Conservation (phyloP, 2,113 vertebrate genomes). For the Gulo gulo region DNA sequence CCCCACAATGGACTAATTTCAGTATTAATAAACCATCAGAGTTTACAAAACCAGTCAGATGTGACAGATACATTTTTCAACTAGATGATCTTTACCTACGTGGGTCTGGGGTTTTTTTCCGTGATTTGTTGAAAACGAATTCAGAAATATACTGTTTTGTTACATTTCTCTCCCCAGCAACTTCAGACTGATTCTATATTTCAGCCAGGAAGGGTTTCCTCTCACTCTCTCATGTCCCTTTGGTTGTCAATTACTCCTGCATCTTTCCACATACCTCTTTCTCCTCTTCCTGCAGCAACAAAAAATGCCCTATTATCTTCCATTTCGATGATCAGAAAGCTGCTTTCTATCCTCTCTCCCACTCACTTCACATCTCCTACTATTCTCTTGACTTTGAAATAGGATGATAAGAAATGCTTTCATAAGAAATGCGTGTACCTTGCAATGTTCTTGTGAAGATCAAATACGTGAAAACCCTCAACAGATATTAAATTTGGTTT, state of each 20-base stretch:
- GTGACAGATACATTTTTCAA: conserved; percentile 2
- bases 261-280: background rate
- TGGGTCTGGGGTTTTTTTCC: background rate
- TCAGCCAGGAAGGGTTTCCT: background rate
- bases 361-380: background rate
- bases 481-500: background rate
- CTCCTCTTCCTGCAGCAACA: background rate
- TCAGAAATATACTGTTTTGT: background rate
- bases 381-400: conserved; percentile 36
- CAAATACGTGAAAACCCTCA: background rate
- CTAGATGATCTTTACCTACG: background rate
- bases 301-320: background rate
- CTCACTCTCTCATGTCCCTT: background rate
- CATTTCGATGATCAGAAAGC: background rate
- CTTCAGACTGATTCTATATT: background rate
- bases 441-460: conserved; percentile 15
- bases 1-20: background rate
- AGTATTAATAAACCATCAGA: background rate
- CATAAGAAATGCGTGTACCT: background rate
- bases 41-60: background rate
- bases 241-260: background rate
- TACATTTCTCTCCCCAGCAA: background rate
- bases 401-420: background rate
- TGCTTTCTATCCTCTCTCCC: background rate
- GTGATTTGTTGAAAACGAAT: background rate